Percentiles rank a stretch among this genome's conserved stretches.
Evolutionary conservation across 1,140 invertebrate genomes (phyloP).

Genomic region (Cylas formicarius): DNA sequence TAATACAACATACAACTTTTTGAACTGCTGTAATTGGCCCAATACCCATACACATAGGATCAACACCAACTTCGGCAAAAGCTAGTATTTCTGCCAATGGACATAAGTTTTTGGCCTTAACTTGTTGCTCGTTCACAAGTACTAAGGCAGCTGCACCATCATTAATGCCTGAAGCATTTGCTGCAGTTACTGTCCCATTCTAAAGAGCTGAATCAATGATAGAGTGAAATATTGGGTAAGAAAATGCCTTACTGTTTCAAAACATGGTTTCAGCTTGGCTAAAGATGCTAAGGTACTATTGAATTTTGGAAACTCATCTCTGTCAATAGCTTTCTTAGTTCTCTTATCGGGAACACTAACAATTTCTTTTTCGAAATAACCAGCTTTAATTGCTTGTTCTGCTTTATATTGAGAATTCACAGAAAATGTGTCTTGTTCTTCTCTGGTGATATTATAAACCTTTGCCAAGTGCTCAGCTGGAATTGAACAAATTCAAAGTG

Average conservation of each 20-base stretch:
- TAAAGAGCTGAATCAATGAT: constrained; percentile 15
- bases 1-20: constrained; percentile 48
- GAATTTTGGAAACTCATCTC: constrained; percentile 63
- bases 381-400: constrained; percentile 54
- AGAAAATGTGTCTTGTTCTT: constrained; percentile 72
- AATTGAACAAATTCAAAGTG: constrained; percentile 20
- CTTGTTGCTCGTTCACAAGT: constrained; percentile 54
- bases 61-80: constrained; percentile 59
- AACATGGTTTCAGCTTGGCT: constrained; percentile 55
- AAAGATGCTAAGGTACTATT: constrained; percentile 54
- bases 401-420: constrained; percentile 64
- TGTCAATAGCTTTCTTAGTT: constrained; percentile 46
- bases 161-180: constrained; percentile 76
- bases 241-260: constrained; percentile 40
- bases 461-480: constrained; percentile 74
- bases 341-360: constrained; percentile 54
- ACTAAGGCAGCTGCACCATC: constrained; percentile 81
- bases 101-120: constrained; percentile 41
- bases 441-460: constrained; percentile 58
- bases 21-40: constrained; percentile 65
- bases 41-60: constrained; percentile 69
- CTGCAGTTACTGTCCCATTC: constrained; percentile 67
- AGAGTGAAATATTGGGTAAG: constrained; percentile 1
- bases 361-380: constrained; percentile 67
- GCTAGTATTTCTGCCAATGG: constrained; percentile 61